Evolutionary conservation across 1,140 invertebrate species (phyloP).

Genomic region (Neodiprion virginianus): DNA sequence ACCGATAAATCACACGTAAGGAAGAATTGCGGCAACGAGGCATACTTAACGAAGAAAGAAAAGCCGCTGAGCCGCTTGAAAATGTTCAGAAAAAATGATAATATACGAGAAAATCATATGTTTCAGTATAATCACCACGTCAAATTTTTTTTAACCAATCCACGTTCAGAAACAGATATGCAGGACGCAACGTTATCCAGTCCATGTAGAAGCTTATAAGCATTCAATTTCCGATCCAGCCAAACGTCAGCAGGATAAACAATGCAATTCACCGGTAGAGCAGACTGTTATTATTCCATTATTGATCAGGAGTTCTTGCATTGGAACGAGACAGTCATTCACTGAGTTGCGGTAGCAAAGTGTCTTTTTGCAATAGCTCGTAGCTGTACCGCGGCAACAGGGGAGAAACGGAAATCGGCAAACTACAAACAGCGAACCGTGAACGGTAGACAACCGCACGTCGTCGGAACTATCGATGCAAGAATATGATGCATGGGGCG

Average conservation of each 20-base stretch:
- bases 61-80: neutral
- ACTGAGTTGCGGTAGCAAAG: constrained; percentile 33
- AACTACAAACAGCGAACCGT: neutral
- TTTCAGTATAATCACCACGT: no score
- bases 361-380: constrained; percentile 35
- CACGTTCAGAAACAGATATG: no score
- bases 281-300: constrained; percentile 47
- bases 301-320: constrained; percentile 51
- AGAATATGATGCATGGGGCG: constrained; percentile 44
- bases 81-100: no score
- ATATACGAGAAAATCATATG: no score
- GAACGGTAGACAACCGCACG: constrained; percentile 34
- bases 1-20: constrained; percentile 1
- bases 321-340: constrained; percentile 28
- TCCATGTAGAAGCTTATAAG: no score
- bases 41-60: neutral
- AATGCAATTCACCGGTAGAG: no score
- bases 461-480: constrained; percentile 38
- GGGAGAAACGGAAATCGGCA: neutral
- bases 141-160: no score
- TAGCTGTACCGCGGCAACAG: neutral
- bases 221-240: no score
- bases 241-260: no score
- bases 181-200: no score
- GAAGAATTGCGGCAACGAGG: neutral